phyloP scores from a whole-genome alignment of 2,888 invertebrate genomes.

The Polylopha cassiicola region DNA sequence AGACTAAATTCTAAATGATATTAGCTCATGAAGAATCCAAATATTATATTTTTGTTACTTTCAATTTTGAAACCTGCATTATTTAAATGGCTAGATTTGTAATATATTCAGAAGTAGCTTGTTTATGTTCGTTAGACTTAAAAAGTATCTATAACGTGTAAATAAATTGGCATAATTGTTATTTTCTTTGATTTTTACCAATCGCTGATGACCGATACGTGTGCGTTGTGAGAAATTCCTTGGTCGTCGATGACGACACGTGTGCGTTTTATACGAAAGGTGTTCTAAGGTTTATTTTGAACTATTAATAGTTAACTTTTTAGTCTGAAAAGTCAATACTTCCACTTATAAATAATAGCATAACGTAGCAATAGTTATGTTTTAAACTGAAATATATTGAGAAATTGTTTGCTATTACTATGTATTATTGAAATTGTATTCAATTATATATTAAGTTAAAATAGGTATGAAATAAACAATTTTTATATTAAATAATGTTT shows the following conservation, averaged over 20 bases:
- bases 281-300: neutral
- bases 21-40: too few relatives aligned
- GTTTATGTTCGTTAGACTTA: too few relatives aligned
- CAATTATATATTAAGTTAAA: conserved; percentile 20
- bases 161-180: conserved; percentile 44
- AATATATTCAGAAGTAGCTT: too few relatives aligned
- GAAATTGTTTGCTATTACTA: conserved; percentile 16
- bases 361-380: conserved; percentile 6
- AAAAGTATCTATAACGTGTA: conserved; percentile 59
- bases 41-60: too few relatives aligned
- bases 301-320: neutral
- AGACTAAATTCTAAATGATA: too few relatives aligned
- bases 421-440: conserved; percentile 21
- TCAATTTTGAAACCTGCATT: too few relatives aligned
- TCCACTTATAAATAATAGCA: conserved; percentile 13
- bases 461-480: conserved; percentile 20
- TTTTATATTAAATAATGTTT: conserved; percentile 14
- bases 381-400: conserved; percentile 6
- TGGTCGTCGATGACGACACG: conserved; percentile 9
- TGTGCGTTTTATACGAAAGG: conserved; percentile 7
- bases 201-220: conserved; percentile 2
- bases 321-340: conserved; percentile 6
- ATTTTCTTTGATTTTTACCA: conserved; percentile 22
- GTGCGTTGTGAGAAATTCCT: conserved; percentile 3
- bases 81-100: too few relatives aligned